Base-by-base conservation (phyloP, 2,113 vertebrate genomes). In the Microcebus tavaratra region DNA sequence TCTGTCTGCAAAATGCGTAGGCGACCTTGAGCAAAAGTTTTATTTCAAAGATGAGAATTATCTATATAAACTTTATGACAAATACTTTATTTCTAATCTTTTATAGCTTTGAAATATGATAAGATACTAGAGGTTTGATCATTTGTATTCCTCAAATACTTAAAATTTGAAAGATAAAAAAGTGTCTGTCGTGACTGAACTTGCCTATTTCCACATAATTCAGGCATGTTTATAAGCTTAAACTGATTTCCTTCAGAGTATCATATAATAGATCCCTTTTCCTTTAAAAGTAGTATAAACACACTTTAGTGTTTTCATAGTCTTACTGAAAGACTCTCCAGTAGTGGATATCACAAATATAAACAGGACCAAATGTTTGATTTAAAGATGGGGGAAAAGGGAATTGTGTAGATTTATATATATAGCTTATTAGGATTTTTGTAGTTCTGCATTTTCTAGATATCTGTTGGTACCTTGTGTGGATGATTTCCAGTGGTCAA, bases 391-490 rank as follows among this genome's bases (percentile, higher is more conserved):
- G n/a, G 50, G 17, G 20, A 17, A 7, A 39, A 5, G 17, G 34
- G 7, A n/a, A 1, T 13, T 13, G 27, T 65, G 50, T 17, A 8
- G 7, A 13, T n/a, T 13, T 55, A 4, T 5, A 15, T 27, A 8
- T 5, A 1, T 2, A 15, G 27, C 23, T 86, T 21, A 4, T n/a
- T 9, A 39, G 53, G 59, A 1, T 23, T 2, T 29, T 3, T 1
- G 5, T 15, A 3, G 50, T 50, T 34, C 63, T 8, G 0, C 4
- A 1, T n/a, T 50, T 89, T 39, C 76, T 36, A 13, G 6, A 1
- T 63, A 6, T 8, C 72, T 18, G 2, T 25, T 9, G 14, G 25
- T 18, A 7, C 42, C 67, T 17, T 5, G 25, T 31, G 15, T n/a
- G 3, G 53, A 3, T 39, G 27, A 20, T 25, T 53, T 17, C 72